Conservation (phyloP, 2,888 invertebrate genomes). For the Auanema sp. region DNA sequence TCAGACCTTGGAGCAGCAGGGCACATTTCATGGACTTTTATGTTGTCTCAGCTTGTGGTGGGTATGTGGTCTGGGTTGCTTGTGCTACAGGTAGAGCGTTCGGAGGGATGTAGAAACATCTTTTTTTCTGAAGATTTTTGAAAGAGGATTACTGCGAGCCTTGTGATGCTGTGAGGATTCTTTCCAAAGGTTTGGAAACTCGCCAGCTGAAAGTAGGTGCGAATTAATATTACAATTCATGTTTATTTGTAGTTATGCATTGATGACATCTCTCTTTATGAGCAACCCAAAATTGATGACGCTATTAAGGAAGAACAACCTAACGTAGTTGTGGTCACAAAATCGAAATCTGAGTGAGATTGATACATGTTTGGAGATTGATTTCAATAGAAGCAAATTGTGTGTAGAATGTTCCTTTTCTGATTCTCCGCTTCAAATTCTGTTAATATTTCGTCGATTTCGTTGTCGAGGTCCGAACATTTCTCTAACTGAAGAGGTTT, state of each 20-base stretch:
- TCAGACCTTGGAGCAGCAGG: conserved; percentile 14
- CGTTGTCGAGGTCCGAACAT: conserved; percentile 91
- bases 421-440: conserved; percentile 83
- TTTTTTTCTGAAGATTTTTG: conserved; percentile 7
- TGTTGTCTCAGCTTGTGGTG: conserved; percentile 25
- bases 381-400: conserved; percentile 84
- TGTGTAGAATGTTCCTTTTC: conserved; percentile 81
- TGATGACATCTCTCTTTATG: conserved; percentile 13
- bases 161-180: conserved; percentile 6
- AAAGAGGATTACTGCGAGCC: conserved; percentile 9
- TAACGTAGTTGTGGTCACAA: background rate
- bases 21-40: conserved; percentile 14
- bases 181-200: background rate
- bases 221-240: background rate
- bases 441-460: conserved; percentile 91
- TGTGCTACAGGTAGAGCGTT: background rate
- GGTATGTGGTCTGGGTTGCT: conserved; percentile 26
- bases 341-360: background rate
- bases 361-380: too few species aligned
- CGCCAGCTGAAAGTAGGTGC: background rate
- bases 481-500: conserved; percentile 75
- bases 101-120: too few species aligned
- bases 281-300: conserved; percentile 16
- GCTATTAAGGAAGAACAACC: conserved; percentile 16
- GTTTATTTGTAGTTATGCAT: conserved; percentile 2